Conservation (phyloP, 2,797 vertebrate species). For the Acrossocheilus wenchowensis region DNA sequence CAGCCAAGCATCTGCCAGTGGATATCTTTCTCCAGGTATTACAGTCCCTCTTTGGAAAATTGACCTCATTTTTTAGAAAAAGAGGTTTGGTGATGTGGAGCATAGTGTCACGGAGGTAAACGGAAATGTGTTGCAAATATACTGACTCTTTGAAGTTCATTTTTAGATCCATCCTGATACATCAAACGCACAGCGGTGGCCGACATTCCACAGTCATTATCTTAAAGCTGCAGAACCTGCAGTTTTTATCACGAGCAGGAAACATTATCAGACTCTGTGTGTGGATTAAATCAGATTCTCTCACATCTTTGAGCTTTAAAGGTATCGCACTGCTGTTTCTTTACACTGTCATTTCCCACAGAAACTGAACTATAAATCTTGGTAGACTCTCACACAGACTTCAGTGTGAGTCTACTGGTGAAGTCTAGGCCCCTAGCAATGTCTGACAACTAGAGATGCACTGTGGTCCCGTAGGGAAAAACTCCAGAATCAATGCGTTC, state of each 20-base stretch:
- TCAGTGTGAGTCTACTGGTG: background rate
- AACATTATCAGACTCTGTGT: background rate
- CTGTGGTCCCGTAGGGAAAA: background rate
- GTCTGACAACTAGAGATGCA: background rate
- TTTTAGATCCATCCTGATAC: conserved; percentile 71
- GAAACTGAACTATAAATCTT: conserved; percentile 4
- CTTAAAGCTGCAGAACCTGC: conserved; percentile 61
- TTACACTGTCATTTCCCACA: conserved; percentile 8
- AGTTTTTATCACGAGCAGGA: conserved; percentile 43
- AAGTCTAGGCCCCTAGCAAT: background rate
- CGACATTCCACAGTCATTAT: conserved; percentile 75
- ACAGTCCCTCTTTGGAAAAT: conserved; percentile 22
- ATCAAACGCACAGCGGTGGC: conserved; percentile 74
- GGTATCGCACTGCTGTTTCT: background rate
- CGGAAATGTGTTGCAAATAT: conserved; percentile 71
- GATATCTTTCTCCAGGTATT: background rate
- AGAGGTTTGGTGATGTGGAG: conserved; percentile 54
- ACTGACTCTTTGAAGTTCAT: conserved; percentile 75
- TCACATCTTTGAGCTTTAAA: conserved; percentile 26
- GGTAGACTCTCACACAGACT: conserved; percentile 17
- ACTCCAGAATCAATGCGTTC: background rate
- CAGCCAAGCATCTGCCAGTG: background rate
- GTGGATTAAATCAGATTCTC: conserved; percentile 29
- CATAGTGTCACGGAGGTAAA: conserved; percentile 72
- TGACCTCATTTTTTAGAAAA: conserved; percentile 33